phyloP scores from a whole-genome alignment of 2,888 invertebrate genomes.

The Plebejus anna region DNA sequence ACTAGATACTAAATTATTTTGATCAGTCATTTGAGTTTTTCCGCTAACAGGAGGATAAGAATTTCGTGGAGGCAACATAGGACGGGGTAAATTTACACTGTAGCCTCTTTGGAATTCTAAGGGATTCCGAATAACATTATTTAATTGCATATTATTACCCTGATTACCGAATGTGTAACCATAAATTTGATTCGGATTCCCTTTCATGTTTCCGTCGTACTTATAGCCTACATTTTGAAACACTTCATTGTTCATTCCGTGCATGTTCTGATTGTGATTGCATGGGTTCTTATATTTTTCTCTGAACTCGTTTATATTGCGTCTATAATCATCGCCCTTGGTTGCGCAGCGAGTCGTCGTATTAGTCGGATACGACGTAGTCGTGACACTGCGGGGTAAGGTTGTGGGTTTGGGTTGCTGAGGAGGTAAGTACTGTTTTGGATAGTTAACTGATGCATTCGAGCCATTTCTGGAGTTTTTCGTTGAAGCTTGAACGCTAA shows the following conservation, averaged over 20 bases:
- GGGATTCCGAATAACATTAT: conserved; percentile 76
- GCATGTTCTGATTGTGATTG: conserved; percentile 58
- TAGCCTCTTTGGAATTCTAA: conserved; percentile 79
- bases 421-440: conserved; percentile 62
- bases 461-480: conserved; percentile 64
- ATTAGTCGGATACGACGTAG: conserved; percentile 67
- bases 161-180: conserved; percentile 78
- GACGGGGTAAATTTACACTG: conserved; percentile 79
- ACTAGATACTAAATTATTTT: conserved; percentile 71
- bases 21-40: conserved; percentile 77
- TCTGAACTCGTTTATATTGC: conserved; percentile 82
- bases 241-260: conserved; percentile 66
- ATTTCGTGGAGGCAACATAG: conserved; percentile 81
- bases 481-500: conserved; percentile 56
- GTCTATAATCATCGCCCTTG: conserved; percentile 78
- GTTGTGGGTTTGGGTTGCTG: conserved; percentile 72
- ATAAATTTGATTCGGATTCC: conserved; percentile 72
- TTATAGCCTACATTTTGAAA: conserved; percentile 72
- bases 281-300: conserved; percentile 82
- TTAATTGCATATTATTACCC: conserved; percentile 73
- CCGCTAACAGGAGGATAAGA: conserved; percentile 81
- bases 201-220: conserved; percentile 62
- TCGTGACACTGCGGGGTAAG: conserved; percentile 72
- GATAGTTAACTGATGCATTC: conserved; percentile 71
- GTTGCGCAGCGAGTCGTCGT: conserved; percentile 64